Evolutionary conservation across 2,888 invertebrate species (phyloP), one percentile per base, ranked within the genome.

Genomic region (Caenorhabditis sp.): DNA sequence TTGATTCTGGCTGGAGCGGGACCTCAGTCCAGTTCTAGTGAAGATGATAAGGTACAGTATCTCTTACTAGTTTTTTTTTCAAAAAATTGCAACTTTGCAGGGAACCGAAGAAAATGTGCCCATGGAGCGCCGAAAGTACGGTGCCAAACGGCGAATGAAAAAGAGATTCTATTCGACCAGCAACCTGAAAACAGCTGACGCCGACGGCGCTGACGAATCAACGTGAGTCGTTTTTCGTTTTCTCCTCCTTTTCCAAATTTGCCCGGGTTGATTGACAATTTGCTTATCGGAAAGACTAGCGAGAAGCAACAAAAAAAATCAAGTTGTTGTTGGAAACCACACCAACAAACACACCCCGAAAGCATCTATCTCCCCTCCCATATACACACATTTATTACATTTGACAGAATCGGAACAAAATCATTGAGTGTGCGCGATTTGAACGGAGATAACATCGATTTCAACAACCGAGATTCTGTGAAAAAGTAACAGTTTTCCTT

Each of bases 391-490:
- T 72, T 72, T 72, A 64, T 64, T 56, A 47, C 56, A 74, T 65
- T 76, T 61, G 28, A 71, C 65, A 82, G 82, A 72, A 60, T 72
- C 61, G 79, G 72, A 53, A 74, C 80, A 26, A 77, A 83, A 60
- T 83, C 82, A 15, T 62, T 86, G 80, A 83, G 83, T 55, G 86
- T 86, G 47, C 82, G 86, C 44, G 82, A 85, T 81, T 69, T 86
- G 47, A 76, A 85, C 62, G 86, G 86, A 37, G 80, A 84, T 65
- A 80, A 84, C 68, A 74, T 84, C 68, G 86, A 86, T 55, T 86
- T 86, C 67, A 72, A 55, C 50, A 86, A 83, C 68, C 82, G 77
- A 40, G 86, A 86, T 61, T 80, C 82, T 55, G 86, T 86, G 32
- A 83, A 82, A 74, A 74, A 74, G 74, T 74, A 60, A 51, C 51